A percentile compares a stretch with the other conserved stretches of the same genome.
Conservation (phyloP, 64 coral and sea anemone species). For the Stylophora pistillata region DNA sequence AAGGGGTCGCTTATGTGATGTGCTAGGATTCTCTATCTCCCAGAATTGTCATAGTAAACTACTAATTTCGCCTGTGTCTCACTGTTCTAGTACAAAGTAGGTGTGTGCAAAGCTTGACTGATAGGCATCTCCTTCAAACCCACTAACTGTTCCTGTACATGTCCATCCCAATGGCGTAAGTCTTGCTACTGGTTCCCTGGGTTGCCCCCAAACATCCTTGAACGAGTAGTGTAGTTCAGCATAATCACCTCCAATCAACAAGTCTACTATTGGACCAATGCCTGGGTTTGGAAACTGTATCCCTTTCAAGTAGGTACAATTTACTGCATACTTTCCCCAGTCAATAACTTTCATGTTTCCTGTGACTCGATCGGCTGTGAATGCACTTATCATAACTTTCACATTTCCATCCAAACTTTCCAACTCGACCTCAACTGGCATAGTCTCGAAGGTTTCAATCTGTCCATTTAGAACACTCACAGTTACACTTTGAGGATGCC, state of each 20-base stretch:
- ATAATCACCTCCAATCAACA: too few species aligned
- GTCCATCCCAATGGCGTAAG: too few species aligned
- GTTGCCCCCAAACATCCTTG: too few species aligned
- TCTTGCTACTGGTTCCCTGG: too few species aligned
- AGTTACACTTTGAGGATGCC: not conserved
- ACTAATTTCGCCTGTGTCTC: conserved; percentile 17
- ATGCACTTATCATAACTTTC: not conserved
- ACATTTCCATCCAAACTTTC: too few species aligned
- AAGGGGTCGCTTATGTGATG: conserved; percentile 1
- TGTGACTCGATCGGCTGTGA: not conserved
- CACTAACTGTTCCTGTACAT: too few species aligned
- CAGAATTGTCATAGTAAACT: conserved; percentile 56
- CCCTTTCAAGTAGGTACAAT: not conserved
- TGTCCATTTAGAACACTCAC: too few species aligned
- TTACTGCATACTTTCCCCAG: not conserved
- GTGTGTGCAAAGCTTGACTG: conserved; percentile 34
- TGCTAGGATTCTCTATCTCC: conserved; percentile 70
- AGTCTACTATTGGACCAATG: too few species aligned
- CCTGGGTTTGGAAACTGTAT: too few species aligned
- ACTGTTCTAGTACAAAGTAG: conserved; percentile 24
- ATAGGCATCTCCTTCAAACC: conserved; percentile 2
- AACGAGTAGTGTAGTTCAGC: too few species aligned
- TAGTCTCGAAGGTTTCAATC: too few species aligned
- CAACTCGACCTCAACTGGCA: too few species aligned
- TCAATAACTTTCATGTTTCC: conserved; percentile 26